Base-by-base conservation (phyloP, 92 coral and sea anemone species). In the Umimayanthus kanabou region DNA sequence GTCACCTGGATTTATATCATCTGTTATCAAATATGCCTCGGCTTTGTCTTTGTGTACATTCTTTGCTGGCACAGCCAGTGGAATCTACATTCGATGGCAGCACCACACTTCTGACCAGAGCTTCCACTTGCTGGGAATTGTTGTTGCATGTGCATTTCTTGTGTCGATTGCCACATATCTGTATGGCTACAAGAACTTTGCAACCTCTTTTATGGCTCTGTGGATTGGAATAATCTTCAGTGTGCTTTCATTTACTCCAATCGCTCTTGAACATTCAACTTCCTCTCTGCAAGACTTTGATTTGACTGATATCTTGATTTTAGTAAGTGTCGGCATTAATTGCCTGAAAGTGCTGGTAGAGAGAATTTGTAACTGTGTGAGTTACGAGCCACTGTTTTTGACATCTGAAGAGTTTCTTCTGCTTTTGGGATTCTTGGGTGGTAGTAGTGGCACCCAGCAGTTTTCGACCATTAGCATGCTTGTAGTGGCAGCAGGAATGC, bases 211-310 rank as follows among this genome's bases (percentile, higher is more conserved):
- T 33, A 85, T 91, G 28, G 84, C 96, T 66, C 90, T 97, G 39
- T 97, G 99, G 99, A 89, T 97, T 87, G 99, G 99, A 39, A 90
- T 97, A 25, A 89, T 95, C 28, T 97, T 92, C 92, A 97, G 99
- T 76, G 99, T 97, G 0, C 76, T 97, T 30, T 91, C 99, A 45
- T 97, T 97, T 90, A 97, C 98, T 13, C 96, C 95, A 58, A 96
- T 97, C 43, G 97, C 98, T 6, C 94, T 93, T 69, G 99, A 97
- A 58, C 99, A 97, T 80, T 82, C 90, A 72, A 90, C 94, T 70
- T 95, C 93, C 61, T 94, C 98, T 0, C 85, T 91, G 29, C 98
- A 94, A 65, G 99, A 97, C 84, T 76, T 97, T 71, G 99, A 95
- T 80, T 69, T 92, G 53, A 94, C 95, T n/a, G 99, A 97, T 72